Evolutionary conservation across 92 coral and sea anemone species (phyloP).

Genomic region (Umimayanthus kanabou): DNA sequence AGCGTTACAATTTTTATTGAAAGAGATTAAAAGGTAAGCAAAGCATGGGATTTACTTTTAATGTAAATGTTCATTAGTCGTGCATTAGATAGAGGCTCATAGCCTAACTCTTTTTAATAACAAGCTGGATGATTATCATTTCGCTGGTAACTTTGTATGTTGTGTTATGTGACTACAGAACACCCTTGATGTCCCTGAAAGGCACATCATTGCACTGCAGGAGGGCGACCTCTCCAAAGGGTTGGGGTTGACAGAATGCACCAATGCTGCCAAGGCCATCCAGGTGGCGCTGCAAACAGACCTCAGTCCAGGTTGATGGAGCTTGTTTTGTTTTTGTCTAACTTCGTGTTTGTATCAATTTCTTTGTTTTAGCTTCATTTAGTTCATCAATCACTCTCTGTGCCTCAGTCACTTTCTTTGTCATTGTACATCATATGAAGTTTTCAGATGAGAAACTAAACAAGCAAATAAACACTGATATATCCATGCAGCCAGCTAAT

Average conservation of each 20-base stretch:
- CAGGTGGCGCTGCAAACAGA: constrained; percentile 83
- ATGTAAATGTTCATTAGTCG: not conserved
- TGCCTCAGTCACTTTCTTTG: not conserved
- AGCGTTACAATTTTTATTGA: too few species aligned
- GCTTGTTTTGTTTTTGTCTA: not conserved
- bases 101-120: too few species aligned
- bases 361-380: not conserved
- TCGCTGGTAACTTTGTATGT: not conserved
- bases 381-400: not conserved
- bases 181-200: constrained; percentile 86
- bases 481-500: too few species aligned
- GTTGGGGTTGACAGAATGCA: constrained; percentile 81
- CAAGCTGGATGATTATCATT: not conserved
- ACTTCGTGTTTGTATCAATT: not conserved
- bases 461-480: too few species aligned
- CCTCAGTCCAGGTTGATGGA: constrained; percentile 76
- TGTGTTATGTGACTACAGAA: constrained; percentile 38
- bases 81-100: not conserved
- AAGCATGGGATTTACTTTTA: too few species aligned
- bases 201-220: constrained; percentile 74
- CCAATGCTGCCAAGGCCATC: constrained; percentile 84
- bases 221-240: constrained; percentile 82
- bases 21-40: too few species aligned
- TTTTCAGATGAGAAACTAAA: too few species aligned
- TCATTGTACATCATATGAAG: too few species aligned